Percentiles rank a stretch among this genome's conserved stretches.
These are phyloP conservation scores for Neodontobutis hainanensis DNA, from an alignment of 2,113 vertebrate species.

Conservation along the genomic window DNA sequence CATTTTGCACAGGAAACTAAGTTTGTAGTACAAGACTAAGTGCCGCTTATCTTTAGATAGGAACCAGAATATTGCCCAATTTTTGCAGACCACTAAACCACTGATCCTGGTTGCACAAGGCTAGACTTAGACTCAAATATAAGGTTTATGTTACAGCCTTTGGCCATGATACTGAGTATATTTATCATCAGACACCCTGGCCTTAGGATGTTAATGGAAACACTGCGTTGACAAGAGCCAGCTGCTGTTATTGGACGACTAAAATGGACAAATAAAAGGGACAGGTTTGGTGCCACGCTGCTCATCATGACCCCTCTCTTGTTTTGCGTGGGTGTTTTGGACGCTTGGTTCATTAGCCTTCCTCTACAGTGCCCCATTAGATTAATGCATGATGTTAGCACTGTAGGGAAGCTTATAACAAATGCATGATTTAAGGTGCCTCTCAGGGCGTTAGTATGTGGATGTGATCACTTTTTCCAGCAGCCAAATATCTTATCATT, in stretches of 20 bases:
- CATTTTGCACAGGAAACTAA: not conserved
- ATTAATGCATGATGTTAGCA: slow-evolving; percentile 23
- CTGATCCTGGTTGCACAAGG: slow-evolving; percentile 7
- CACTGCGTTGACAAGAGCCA: slow-evolving; percentile 32
- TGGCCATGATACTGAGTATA: slow-evolving; percentile 17
- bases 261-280: slow-evolving; percentile 25
- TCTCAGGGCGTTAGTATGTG: slow-evolving; percentile 1
- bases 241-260: slow-evolving; percentile 33
- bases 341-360: slow-evolving; percentile 19
- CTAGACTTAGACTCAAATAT: not conserved
- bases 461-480: slow-evolving; percentile 15
- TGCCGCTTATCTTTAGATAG: not conserved
- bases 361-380: slow-evolving; percentile 11
- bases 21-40: not conserved
- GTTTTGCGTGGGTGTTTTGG: slow-evolving; percentile 17
- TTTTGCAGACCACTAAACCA: not conserved
- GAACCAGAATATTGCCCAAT: not conserved
- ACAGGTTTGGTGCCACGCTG: slow-evolving; percentile 8
- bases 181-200: slow-evolving; percentile 27
- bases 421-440: slow-evolving; percentile 24
- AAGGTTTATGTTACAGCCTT: slow-evolving; percentile 37
- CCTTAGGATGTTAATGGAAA: slow-evolving; percentile 30
- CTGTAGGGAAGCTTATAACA: slow-evolving; percentile 5
- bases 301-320: slow-evolving; percentile 14
- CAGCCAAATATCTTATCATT: slow-evolving; percentile 16